Evolutionary conservation across 64 coral and sea anemone genomes (phyloP), one percentile per base, ranked within the genome.

Genomic region (Pocillopora verrucosa): DNA sequence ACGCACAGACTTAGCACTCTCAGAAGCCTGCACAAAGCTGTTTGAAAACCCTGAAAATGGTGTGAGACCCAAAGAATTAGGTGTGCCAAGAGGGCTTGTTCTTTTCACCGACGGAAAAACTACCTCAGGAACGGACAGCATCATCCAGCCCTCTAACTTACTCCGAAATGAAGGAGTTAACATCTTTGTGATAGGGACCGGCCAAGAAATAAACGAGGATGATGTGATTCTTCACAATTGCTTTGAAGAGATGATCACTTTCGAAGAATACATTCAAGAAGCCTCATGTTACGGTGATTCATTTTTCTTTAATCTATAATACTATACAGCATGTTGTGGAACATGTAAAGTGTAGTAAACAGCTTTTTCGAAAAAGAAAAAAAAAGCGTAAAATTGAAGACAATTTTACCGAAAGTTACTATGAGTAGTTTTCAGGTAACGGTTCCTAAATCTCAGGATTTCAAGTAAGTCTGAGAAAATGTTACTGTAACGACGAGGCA

Each of bases 51-150:
- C 68, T 6, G 26, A 60, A 5, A 85, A 78, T 34, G 89, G 89
- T 13, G 89, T 86, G 16, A 45, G 89, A 37, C 13, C 80, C 5
- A 83, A 65, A 51, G 69, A 72, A 13, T 36, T 74, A 4, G 89
- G 89, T 26, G 51, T 86, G 9, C 77, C 89, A 16, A 60, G 89
- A 25, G 72, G 85, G 15, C 89, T 91, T 22, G 77, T 91, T 26
- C 79, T 91, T 19, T 45, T 91, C 4, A 91, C 89, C 20, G 89
- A 91, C 80, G 89, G 89, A 16, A 91, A 56, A 75, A 57, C 89
- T 1, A 9, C 16, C 17, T n/a, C n/a, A n/a, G n/a, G n/a, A n/a
- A n/a, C n/a, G n/a, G n/a, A n/a, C n/a, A n/a, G n/a, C n/a, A n/a
- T 91, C 0, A 45, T 22, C 11, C 17, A 56, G 25, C 69, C 80